Percentiles rank a stretch among this genome's conserved stretches.
Evolutionary conservation across 2,113 vertebrate genomes (phyloP).

Genomic region (Pterocles orientalis): DNA sequence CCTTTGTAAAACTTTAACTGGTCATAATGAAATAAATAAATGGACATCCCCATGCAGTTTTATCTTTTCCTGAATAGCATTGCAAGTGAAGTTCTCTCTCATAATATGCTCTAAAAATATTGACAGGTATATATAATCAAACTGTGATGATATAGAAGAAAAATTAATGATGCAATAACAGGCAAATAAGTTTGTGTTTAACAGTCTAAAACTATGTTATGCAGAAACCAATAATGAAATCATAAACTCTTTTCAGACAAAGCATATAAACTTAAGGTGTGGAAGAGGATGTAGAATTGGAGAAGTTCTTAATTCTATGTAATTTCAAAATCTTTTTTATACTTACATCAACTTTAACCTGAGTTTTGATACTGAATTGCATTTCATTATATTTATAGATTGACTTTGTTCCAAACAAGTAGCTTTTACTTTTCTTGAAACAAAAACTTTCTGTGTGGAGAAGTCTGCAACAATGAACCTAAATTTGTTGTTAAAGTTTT

Average conservation of each 20-base stretch:
- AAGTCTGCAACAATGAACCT: background rate
- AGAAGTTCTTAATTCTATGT: background rate
- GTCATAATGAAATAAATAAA: background rate
- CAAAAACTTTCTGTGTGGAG: background rate
- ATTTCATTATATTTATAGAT: background rate
- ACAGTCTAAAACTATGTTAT: slow-evolving; percentile 37
- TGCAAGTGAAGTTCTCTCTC: background rate
- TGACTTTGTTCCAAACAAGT: background rate
- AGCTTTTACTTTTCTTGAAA: background rate
- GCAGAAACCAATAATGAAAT: slow-evolving; percentile 42
- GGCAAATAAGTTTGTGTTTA: slow-evolving; percentile 38
- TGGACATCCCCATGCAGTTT: background rate
- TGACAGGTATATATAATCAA: slow-evolving; percentile 49
- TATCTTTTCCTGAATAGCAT: background rate
- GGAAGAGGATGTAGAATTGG: background rate
- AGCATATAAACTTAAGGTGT: background rate
- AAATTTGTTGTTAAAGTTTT: background rate
- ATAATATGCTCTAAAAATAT: slow-evolving; percentile 48
- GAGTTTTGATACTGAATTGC: background rate
- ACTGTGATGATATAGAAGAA: slow-evolving; percentile 16
- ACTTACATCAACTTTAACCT: background rate
- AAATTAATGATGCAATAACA: slow-evolving; percentile 45
- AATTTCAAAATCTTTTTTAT: background rate
- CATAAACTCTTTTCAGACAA: background rate
- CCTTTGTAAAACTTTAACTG: slow-evolving; percentile 35